Conservation (phyloP, 2,113 vertebrate species). For the Solenodon paradoxus region DNA sequence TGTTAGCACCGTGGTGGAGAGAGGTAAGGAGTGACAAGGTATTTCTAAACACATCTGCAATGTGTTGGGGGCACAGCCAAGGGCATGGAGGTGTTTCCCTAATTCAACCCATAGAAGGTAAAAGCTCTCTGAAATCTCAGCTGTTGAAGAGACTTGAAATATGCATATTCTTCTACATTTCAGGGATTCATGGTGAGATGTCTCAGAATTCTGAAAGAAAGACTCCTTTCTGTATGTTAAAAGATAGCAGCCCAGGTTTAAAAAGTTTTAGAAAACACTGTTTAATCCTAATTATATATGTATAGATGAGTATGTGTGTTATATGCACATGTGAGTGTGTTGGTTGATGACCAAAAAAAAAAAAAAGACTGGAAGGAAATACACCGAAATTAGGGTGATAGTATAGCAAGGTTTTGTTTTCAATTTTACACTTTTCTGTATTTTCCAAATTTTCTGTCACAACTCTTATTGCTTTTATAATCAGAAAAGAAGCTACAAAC, state of each 20-base stretch:
- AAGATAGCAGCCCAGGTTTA: background rate
- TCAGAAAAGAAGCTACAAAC: slow-evolving; percentile 45
- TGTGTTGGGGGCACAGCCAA: no score
- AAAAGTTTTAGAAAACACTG: background rate
- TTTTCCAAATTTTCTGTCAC: slow-evolving; percentile 29
- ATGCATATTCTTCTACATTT: background rate
- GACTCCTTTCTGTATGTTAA: background rate
- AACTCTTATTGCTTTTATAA: slow-evolving; percentile 28
- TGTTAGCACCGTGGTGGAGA: background rate
- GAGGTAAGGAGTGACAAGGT: background rate
- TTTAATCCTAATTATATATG: background rate
- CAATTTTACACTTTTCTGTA: slow-evolving; percentile 3
- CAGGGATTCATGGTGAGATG: background rate
- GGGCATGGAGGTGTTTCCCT: background rate
- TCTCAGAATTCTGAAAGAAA: background rate
- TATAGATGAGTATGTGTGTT: accelerated
- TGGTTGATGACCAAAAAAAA: background rate
- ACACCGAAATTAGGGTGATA: background rate
- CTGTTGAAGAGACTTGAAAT: background rate
- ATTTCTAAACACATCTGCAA: background rate
- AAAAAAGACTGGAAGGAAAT: slow-evolving; percentile 34
- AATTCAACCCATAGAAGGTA: background rate
- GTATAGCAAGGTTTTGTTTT: background rate
- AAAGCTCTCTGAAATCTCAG: background rate
- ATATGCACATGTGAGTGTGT: no score